Base-by-base conservation (phyloP, 2,113 vertebrate species). In the Pogona vitticeps region DNA sequence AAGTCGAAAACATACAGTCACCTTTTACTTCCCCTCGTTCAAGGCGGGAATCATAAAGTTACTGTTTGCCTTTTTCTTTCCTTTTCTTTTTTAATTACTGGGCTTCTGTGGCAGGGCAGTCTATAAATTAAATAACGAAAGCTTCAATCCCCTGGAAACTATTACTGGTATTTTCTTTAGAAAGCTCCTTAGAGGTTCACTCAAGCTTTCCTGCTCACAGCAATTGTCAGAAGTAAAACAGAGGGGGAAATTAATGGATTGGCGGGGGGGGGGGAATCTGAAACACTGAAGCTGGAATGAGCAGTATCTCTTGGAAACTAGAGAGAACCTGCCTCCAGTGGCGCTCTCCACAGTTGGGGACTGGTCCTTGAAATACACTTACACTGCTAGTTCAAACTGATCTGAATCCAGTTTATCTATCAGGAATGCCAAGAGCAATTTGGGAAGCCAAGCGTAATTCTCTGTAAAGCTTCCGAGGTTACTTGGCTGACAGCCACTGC, bases 91-190 rank as follows among this genome's bases (percentile, higher is more conserved):
- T n/a, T n/a, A n/a, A n/a, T 76, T 61, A 63, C 56, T 21, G 23
- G 76, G 72, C 70, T 59, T 42, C 31, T 42, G 85, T 33, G n/a
- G 36, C 56, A 80, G 28, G 52, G 21, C 28, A 72, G 28, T 86
- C 46, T 86, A 80, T 80, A 72, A 71, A 80, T 80, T 59, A 86
- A 86, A 70, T 78, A 72, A 85, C 46, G 58, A 59, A 80, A 36
- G 7, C 38, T 46, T 42, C 40, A 17, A 33, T 80, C 77, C 56
- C n/a, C 63, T 33, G 18, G 58, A 72, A 65, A 33, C 40, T 36
- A 86, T 86, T 63, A 72, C 40, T 42, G 36, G 28, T 33, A 58
- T 46, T 26, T 58, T 38, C 61, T 76, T 76, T 80, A 40, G 0
- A 12, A 80, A 80, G 58, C 68, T 80, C 68, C 68, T 59, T 63